Conservation (phyloP, 2,113 vertebrate species). For the Thryonomys swinderianus region DNA sequence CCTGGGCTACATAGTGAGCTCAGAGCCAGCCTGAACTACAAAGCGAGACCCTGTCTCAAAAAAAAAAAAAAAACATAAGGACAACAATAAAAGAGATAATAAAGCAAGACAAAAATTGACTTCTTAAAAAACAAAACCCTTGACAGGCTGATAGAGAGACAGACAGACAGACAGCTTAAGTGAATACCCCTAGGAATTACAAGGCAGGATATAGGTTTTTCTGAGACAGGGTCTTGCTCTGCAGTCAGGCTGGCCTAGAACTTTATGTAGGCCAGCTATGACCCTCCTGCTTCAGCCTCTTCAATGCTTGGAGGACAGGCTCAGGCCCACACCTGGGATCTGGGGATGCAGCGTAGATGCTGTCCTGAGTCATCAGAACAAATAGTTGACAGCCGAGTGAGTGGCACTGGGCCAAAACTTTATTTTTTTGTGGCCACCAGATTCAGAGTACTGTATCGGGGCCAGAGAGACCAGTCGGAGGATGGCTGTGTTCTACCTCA, state of each 20-base stretch:
- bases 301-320: too few relatives aligned
- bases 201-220: neutral
- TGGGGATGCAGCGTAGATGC: neutral
- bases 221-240: too few relatives aligned
- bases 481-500: neutral
- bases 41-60: too few relatives aligned
- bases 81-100: neutral
- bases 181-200: neutral
- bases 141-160: neutral
- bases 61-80: too few relatives aligned
- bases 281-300: too few relatives aligned
- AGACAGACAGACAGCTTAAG: neutral
- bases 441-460: neutral
- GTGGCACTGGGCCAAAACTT: neutral
- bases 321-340: neutral
- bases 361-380: neutral
- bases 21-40: too few relatives aligned
- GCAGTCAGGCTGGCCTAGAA: too few relatives aligned
- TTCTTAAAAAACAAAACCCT: neutral
- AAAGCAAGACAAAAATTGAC: neutral
- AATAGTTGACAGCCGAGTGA: neutral
- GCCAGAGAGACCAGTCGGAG: neutral
- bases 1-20: too few relatives aligned
- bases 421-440: neutral
- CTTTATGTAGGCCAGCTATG: too few relatives aligned